Evolutionary conservation across 35 echinoderm and acorn worm genomes (phyloP), one percentile per base, ranked within the genome.

Genomic region (Strongylocentrotus purpuratus): DNA sequence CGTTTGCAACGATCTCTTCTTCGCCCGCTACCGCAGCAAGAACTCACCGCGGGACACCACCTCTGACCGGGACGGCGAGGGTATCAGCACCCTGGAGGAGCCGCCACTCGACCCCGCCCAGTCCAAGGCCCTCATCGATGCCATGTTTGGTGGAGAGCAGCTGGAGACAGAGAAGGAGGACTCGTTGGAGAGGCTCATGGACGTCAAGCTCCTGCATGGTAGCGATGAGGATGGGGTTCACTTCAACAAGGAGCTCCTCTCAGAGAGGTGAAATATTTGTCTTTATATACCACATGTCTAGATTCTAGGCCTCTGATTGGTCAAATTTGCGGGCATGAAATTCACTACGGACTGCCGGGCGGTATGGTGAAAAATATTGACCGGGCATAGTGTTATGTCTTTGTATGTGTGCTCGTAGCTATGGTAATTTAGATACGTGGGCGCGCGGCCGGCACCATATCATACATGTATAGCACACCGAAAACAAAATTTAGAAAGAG

Each of bases 1-100:
- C 28, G 97, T 99, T 88, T 99, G 98, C 93, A 97, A 99, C 33
- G 98, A 99, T 87, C 95, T 99, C 87, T 99, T 99, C 97, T 99
- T 99, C 48, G 98, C 98, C 4, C 94, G 97, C 15, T 96, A 97
- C 93, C 96, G 98, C 20, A 96, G 96, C 48, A 93, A 93, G 91
- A 93, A 94, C 95, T 46, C 96, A 50, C 60, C 52, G 13, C 85
- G 48, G 7, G 93, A 94, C 60, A 86, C 61, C 92, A 45, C 33
- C 22, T 22, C 61, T 25, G 50, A 92, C 88, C 35, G 50, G 12
- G 89, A 94, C 58, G 33, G 46, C 47, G 9, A 61, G 9, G 46
- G 93, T 11, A 78, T 32, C 48, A 61, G 58, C 52, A 32, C 86
- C 18, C 15, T 61, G 5, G 46, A 47, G n/a, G 95, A 96, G 86